A percentile compares a stretch with the other conserved stretches of the same genome.
Conservation (phyloP, 2,888 invertebrate species). For the Rutpela maculata region DNA sequence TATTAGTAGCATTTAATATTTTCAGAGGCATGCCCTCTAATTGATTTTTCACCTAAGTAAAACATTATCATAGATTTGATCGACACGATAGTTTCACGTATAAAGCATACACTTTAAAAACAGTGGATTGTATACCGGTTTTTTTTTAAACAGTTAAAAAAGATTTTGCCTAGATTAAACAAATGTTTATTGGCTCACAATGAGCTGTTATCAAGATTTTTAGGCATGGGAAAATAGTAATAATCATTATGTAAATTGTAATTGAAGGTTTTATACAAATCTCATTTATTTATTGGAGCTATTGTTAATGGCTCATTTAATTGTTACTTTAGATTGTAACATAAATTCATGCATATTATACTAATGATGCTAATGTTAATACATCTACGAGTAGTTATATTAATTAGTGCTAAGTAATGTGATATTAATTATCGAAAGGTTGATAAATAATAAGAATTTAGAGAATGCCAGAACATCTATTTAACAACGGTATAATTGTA, state of each 20-base stretch:
- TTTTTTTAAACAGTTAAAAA: background rate
- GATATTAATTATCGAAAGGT: background rate
- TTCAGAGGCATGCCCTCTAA: conserved; percentile 20
- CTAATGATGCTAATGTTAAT: background rate
- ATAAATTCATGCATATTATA: background rate
- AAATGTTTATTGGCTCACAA: background rate
- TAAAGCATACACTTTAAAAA: background rate
- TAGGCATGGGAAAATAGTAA: conserved; percentile 1
- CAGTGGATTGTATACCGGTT: background rate
- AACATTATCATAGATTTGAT: conserved; percentile 33
- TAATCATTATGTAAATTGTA: background rate
- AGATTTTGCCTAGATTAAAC: background rate
- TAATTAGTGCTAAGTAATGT: background rate
- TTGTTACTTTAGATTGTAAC: background rate
- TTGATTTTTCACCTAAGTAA: conserved; percentile 43
- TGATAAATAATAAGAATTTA: too few relatives aligned
- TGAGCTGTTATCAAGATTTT: background rate
- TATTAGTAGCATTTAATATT: background rate
- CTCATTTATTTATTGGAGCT: background rate
- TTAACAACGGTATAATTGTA: too few relatives aligned
- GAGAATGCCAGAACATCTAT: too few relatives aligned
- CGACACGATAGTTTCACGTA: conserved; percentile 24
- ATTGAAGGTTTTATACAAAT: background rate
- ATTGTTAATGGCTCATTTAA: background rate
- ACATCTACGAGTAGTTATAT: background rate